These are phyloP conservation scores for Tetragonula clypearis DNA, from an alignment of 1,140 invertebrate genomes.

Conservation along the genomic window DNA sequence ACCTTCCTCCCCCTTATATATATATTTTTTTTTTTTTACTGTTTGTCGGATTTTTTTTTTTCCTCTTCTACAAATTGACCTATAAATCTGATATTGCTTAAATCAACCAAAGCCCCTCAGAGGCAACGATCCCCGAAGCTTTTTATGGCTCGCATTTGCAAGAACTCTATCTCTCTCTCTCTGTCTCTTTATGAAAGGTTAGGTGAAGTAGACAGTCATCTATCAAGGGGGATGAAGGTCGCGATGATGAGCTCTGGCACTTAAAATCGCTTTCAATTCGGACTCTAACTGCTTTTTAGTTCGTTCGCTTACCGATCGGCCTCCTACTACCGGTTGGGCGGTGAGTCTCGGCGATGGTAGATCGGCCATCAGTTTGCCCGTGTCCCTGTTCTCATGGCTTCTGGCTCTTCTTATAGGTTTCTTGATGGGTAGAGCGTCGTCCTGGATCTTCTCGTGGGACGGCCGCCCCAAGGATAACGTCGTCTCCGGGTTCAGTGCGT, in stretches of 20 bases:
- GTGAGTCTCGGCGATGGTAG: slow-evolving; percentile 74
- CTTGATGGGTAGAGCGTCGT: slow-evolving; percentile 67
- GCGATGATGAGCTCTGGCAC: slow-evolving; percentile 79
- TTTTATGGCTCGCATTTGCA: slow-evolving; percentile 57
- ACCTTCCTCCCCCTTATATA: too few relatives aligned
- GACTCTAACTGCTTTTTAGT: slow-evolving; percentile 80
- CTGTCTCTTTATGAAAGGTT: background rate
- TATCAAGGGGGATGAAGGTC: slow-evolving; percentile 81
- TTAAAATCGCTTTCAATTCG: slow-evolving; percentile 79
- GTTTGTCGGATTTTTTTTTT: slow-evolving; percentile 68
- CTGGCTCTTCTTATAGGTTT: slow-evolving; percentile 77
- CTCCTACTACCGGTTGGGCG: slow-evolving; percentile 77
- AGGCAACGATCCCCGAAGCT: slow-evolving; percentile 76
- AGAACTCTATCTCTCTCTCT: slow-evolving; percentile 35
- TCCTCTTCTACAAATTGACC: slow-evolving; percentile 79
- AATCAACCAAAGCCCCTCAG: slow-evolving; percentile 81
- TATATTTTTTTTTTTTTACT: slow-evolving; percentile 46
- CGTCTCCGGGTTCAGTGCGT: slow-evolving; percentile 69
- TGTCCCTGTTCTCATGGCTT: slow-evolving; percentile 79
- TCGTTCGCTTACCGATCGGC: slow-evolving; percentile 76
- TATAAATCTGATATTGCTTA: slow-evolving; percentile 82
- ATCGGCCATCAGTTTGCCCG: slow-evolving; percentile 68
- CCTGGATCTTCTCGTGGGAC: slow-evolving; percentile 65
- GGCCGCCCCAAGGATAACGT: slow-evolving; percentile 62
- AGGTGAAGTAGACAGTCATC: slow-evolving; percentile 32